Evolutionary conservation across 2,888 invertebrate species (phyloP).

Genomic region (Muschampia plurimacula): DNA sequence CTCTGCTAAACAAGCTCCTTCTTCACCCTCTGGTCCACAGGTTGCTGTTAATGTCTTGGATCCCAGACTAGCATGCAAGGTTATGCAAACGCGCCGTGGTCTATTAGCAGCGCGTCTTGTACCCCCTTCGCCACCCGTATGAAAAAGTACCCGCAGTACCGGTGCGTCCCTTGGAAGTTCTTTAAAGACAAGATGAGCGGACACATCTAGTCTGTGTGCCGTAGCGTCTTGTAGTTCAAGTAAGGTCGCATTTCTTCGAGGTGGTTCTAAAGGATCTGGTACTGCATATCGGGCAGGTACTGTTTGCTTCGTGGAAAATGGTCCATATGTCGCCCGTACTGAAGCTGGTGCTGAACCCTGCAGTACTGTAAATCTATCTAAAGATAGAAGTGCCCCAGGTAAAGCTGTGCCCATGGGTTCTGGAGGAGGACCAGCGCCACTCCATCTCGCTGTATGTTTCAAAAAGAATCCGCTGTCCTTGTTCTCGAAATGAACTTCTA

Average conservation of each 20-base stretch:
- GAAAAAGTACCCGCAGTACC: conserved; percentile 96
- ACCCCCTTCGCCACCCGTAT: conserved; percentile 95
- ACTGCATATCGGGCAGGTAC: conserved; percentile 96
- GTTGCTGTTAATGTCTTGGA: conserved; percentile 90
- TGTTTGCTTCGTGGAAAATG: conserved; percentile 97
- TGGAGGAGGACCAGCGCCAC: conserved; percentile 81
- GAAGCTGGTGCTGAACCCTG: conserved; percentile 96
- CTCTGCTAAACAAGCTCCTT: conserved; percentile 96
- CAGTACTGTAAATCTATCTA: conserved; percentile 96
- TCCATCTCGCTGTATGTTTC: conserved; percentile 92
- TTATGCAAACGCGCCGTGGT: conserved; percentile 92
- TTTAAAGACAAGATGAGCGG: conserved; percentile 95
- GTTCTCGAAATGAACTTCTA: conserved; percentile 96
- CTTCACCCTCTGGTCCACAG: conserved; percentile 97
- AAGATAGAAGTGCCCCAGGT: conserved; percentile 90
- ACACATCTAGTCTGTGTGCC: conserved; percentile 94
- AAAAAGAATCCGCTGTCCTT: conserved; percentile 96
- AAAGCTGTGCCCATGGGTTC: conserved; percentile 79
- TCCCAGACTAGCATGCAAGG: conserved; percentile 90
- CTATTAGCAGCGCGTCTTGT: conserved; percentile 89
- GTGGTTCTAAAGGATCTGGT: conserved; percentile 91
- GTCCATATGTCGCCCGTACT: conserved; percentile 96
- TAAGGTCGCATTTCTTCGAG: conserved; percentile 85
- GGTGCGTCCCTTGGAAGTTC: conserved; percentile 96
- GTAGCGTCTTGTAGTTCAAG: conserved; percentile 87